Percentiles rank a stretch among this genome's conserved stretches.
These are phyloP conservation scores for Samia ricini DNA, from an alignment of 1,140 invertebrate species.

Conservation along the genomic window DNA sequence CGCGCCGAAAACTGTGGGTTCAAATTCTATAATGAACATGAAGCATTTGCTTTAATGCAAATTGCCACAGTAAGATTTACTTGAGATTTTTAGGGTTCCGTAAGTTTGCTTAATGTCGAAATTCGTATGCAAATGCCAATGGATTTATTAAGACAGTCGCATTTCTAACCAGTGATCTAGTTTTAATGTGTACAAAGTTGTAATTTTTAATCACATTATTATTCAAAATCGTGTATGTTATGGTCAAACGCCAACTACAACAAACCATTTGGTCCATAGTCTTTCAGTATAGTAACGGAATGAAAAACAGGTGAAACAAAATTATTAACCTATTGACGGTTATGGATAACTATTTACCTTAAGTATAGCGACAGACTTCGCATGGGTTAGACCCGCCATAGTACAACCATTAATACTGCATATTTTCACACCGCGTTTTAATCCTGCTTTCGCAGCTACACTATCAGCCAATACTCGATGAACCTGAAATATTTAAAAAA, in stretches of 20 bases:
- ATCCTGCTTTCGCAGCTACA: constrained; percentile 90
- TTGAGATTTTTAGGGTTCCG: no score
- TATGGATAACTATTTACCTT: constrained; percentile 80
- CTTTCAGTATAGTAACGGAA: background rate
- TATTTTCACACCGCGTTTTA: constrained; percentile 92
- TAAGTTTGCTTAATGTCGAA: no score
- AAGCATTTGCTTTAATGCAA: no score
- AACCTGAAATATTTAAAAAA: constrained; percentile 79
- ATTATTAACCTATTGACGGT: background rate
- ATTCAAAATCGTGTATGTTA: background rate
- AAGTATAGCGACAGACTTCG: constrained; percentile 89
- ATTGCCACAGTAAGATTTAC: no score
- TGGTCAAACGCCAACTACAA: background rate
- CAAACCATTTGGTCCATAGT: no score
- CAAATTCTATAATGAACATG: no score
- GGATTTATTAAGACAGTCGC: no score
- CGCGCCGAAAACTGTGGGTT: no score
- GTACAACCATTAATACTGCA: constrained; percentile 92
- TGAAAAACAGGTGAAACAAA: background rate
- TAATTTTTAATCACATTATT: no score
- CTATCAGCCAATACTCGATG: constrained; percentile 92
- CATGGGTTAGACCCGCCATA: constrained; percentile 89
- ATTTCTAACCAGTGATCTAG: no score
- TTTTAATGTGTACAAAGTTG: no score
- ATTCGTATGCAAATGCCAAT: no score